Evolutionary conservation across 2,797 vertebrate genomes (phyloP).

Genomic region (Pantherophis vulpinus): DNA sequence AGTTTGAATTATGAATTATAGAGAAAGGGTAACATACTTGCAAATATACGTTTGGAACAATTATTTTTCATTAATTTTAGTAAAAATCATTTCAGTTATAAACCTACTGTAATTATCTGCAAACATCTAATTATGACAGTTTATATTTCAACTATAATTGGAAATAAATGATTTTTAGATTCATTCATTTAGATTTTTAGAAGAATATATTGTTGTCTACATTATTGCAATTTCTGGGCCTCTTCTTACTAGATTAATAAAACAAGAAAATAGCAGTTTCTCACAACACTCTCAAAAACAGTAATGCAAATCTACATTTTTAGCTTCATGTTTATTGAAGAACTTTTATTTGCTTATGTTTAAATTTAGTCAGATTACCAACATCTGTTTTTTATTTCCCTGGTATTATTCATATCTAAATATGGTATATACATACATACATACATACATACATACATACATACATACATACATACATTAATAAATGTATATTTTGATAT

Average conservation of each 20-base stretch:
- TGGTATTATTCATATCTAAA: background rate
- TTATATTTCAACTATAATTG: background rate
- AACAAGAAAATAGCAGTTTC: background rate
- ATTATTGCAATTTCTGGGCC: background rate
- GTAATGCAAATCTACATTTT: background rate
- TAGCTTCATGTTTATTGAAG: background rate
- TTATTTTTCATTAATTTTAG: background rate
- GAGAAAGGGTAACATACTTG: background rate
- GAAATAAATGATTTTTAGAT: background rate
- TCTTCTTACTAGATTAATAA: background rate
- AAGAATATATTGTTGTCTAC: background rate
- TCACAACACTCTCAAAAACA: background rate
- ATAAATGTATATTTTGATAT: background rate
- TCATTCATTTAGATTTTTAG: background rate
- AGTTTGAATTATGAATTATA: background rate
- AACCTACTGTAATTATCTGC: background rate
- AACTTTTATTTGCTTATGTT: background rate
- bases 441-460: too few species aligned
- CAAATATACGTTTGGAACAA: background rate
- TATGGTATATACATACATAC: background rate
- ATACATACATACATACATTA: background rate
- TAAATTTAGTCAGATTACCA: background rate
- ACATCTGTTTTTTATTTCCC: background rate
- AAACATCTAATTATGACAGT: background rate
- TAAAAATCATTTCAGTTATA: background rate